A percentile compares a stretch with the other conserved stretches of the same genome.
These are phyloP conservation scores for Psophia crepitans DNA, from an alignment of 2,113 vertebrate genomes.

Conservation along the genomic window DNA sequence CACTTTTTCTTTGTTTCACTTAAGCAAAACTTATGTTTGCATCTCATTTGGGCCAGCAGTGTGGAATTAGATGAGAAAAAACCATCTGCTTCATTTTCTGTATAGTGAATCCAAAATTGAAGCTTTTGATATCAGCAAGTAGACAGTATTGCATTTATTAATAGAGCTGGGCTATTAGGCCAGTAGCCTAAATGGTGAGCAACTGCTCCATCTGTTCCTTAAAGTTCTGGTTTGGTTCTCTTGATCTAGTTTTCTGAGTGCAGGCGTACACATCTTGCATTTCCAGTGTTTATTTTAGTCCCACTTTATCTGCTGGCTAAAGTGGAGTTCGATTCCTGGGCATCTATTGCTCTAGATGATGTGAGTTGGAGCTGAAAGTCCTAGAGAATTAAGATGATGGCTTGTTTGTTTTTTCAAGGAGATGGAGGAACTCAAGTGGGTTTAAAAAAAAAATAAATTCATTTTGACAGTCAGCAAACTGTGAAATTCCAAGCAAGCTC, in stretches of 20 bases:
- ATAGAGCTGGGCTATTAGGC: neutral
- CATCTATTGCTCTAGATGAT: neutral
- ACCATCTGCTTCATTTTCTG: neutral
- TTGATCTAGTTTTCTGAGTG: neutral
- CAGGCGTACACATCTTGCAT: neutral
- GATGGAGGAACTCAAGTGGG: neutral
- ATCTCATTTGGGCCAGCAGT: neutral
- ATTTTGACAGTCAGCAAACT: slow-evolving; percentile 15
- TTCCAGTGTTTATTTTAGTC: neutral
- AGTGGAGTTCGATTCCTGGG: neutral
- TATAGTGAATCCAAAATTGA: neutral
- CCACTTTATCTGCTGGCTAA: neutral
- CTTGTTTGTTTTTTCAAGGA: neutral
- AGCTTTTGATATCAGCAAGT: neutral
- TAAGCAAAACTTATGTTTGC: neutral
- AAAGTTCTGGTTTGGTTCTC: neutral
- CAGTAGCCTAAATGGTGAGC: neutral
- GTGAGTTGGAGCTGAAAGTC: neutral
- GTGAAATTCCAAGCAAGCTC: slow-evolving; percentile 20
- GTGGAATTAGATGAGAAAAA: neutral
- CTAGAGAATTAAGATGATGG: neutral
- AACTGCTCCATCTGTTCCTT: neutral
- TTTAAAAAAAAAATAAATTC: neutral
- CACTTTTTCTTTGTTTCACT: neutral
- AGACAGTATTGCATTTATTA: neutral